Evolutionary conservation across 2,797 vertebrate genomes (phyloP).

Genomic region (Benthosema pterotum): DNA sequence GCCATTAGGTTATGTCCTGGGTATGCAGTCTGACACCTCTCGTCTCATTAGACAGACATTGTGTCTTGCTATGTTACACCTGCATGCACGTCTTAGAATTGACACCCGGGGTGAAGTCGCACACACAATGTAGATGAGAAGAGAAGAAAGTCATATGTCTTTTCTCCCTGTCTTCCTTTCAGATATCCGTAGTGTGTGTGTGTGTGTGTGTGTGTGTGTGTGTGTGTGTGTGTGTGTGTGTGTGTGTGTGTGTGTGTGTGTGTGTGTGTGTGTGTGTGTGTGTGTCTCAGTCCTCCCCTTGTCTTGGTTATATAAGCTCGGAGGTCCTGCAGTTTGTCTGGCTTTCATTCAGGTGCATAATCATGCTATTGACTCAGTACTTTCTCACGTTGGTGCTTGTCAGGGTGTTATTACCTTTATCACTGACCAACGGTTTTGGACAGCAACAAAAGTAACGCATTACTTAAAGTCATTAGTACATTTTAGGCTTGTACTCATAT

Average conservation of each 20-base stretch:
- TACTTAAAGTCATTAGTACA: too few relatives aligned
- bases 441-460: too few relatives aligned
- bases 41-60: not conserved
- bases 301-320: constrained; percentile 17
- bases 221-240: too few relatives aligned
- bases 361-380: constrained; percentile 59
- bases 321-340: constrained; percentile 39
- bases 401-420: too few relatives aligned
- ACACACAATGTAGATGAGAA: not conserved
- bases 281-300: too few relatives aligned
- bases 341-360: constrained; percentile 59
- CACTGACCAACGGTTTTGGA: too few relatives aligned
- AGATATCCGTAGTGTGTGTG: constrained; percentile 9
- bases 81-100: not conserved
- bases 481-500: too few relatives aligned
- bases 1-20: constrained; percentile 20
- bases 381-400: not conserved
- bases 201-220: too few relatives aligned
- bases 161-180: not conserved
- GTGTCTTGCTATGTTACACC: not conserved
- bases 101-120: too few relatives aligned
- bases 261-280: too few relatives aligned
- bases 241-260: too few relatives aligned
- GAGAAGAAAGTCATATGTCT: not conserved
- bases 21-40: not conserved